phyloP scores from a whole-genome alignment of 2,888 invertebrate genomes.

The Hedychridium roseum region DNA sequence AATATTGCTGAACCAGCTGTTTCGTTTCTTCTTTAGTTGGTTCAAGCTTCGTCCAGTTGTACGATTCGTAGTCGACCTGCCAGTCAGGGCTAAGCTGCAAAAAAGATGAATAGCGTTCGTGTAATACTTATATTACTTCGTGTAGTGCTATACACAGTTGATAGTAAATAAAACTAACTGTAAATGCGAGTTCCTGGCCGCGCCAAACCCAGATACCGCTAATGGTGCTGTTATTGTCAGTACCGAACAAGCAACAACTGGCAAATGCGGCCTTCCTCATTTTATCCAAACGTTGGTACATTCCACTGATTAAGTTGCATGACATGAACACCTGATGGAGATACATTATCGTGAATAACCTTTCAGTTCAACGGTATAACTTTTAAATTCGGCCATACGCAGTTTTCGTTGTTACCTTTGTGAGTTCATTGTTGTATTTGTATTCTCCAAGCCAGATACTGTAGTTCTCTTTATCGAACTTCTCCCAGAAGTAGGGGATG shows the following conservation, averaged over 20 bases:
- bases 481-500: slow-evolving; percentile 97
- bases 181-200: slow-evolving; percentile 92
- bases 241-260: slow-evolving; percentile 92
- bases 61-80: slow-evolving; percentile 97
- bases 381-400: background rate
- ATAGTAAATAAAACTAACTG: slow-evolving; percentile 63
- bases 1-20: slow-evolving; percentile 86
- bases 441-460: slow-evolving; percentile 98
- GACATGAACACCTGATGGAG: slow-evolving; percentile 85
- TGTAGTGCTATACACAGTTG: background rate
- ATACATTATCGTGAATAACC: background rate
- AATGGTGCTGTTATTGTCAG: slow-evolving; percentile 90
- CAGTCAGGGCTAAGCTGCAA: slow-evolving; percentile 86
- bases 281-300: slow-evolving; percentile 98
- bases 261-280: slow-evolving; percentile 97
- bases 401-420: slow-evolving; percentile 69
- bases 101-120: slow-evolving; percentile 15
- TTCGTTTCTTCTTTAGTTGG: slow-evolving; percentile 81
- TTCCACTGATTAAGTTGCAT: slow-evolving; percentile 96
- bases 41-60: slow-evolving; percentile 94
- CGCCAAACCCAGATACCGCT: slow-evolving; percentile 99
- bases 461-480: slow-evolving; percentile 95
- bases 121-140: background rate
- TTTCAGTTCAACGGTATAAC: background rate
- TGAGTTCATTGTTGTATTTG: slow-evolving; percentile 92